Percentiles rank a stretch among this genome's conserved stretches.
Conservation (phyloP, 2,888 invertebrate genomes). For the Acanthosepion esculentum region DNA sequence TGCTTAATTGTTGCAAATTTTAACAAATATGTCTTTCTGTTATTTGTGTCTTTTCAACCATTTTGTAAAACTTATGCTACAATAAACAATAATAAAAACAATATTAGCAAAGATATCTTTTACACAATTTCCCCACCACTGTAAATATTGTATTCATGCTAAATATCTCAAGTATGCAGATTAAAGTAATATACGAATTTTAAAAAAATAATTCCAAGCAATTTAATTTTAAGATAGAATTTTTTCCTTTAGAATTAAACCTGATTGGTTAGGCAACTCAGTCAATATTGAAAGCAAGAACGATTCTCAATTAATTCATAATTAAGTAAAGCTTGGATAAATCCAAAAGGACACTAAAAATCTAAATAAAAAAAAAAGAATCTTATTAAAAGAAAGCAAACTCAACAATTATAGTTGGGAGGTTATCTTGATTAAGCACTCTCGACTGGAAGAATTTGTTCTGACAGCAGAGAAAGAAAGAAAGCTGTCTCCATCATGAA, state of each 20-base stretch:
- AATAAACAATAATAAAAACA: no score
- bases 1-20: neutral
- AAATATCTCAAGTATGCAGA: neutral
- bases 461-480: neutral
- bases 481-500: neutral
- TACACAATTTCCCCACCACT: no score
- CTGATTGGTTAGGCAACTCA: neutral
- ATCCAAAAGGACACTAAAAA: neutral
- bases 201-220: neutral
- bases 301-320: neutral
- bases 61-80: no score
- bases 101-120: no score
- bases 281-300: neutral
- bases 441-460: conserved; percentile 22
- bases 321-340: conserved; percentile 16
- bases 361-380: neutral
- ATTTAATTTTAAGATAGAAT: neutral
- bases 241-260: neutral
- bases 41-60: no score
- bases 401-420: neutral
- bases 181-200: neutral
- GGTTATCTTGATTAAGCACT: neutral
- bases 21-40: neutral
- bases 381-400: neutral
- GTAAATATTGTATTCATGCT: neutral